These are phyloP conservation scores for Drosophila nr. perissopoda DNA, from an alignment of 2,888 invertebrate species.

Conservation along the genomic window DNA sequence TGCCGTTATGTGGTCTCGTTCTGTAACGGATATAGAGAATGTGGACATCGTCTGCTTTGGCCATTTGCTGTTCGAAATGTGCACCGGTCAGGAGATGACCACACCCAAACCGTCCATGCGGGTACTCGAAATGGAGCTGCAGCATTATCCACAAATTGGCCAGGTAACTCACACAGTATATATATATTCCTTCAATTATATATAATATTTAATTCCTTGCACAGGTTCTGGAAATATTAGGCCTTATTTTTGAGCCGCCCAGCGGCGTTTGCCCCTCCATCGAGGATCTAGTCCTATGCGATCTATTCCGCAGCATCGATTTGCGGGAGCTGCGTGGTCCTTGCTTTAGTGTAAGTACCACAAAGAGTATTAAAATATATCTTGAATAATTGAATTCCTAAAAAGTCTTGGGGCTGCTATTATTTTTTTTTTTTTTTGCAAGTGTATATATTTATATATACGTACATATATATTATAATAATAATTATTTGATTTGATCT, in stretches of 20 bases:
- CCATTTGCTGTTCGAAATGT: constrained; percentile 96
- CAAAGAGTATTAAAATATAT: no score
- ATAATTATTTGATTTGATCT: background rate
- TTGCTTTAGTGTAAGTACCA: constrained; percentile 89
- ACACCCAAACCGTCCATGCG: constrained; percentile 90
- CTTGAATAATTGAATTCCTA: no score
- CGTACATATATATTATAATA: no score
- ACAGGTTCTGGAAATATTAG: constrained; percentile 91
- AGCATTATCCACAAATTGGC: constrained; percentile 90
- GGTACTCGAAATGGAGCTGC: constrained; percentile 89
- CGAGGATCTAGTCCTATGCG: constrained; percentile 92
- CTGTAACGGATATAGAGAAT: constrained; percentile 85
- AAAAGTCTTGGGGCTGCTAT: no score
- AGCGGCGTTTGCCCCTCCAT: constrained; percentile 89
- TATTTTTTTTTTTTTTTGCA: no score
- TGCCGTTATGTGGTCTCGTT: constrained; percentile 86
- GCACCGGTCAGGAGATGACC: constrained; percentile 92
- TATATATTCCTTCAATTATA: background rate
- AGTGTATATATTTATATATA: no score
- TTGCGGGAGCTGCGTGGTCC: constrained; percentile 94
- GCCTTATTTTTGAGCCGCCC: constrained; percentile 91
- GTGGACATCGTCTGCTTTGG: constrained; percentile 91
- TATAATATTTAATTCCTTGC: constrained; percentile 72
- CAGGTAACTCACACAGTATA: constrained; percentile 30
- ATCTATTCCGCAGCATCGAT: constrained; percentile 95